phyloP scores from a whole-genome alignment of 2,888 invertebrate species.

The Cheilosia variabilis region DNA sequence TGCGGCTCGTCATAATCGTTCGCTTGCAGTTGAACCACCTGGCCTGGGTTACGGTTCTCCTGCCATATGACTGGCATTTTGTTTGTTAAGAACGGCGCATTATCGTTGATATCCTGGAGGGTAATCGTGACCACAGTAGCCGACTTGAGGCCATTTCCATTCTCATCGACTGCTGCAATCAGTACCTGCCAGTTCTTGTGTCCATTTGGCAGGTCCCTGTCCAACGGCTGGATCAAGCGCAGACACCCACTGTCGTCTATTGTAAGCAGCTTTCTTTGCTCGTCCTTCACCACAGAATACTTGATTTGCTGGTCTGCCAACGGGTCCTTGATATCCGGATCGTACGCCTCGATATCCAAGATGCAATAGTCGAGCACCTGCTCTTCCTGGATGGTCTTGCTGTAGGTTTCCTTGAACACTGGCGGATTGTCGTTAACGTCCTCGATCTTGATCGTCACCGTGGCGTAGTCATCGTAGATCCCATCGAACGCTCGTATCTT shows the following conservation, averaged over 20 bases:
- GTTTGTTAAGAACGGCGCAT: conserved; percentile 93
- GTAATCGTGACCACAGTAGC: conserved; percentile 88
- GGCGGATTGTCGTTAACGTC: conserved; percentile 98
- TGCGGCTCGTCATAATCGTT: conserved; percentile 92
- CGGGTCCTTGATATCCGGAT: conserved; percentile 92
- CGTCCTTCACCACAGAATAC: conserved; percentile 89
- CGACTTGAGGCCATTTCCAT: conserved; percentile 87
- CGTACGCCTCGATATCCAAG: conserved; percentile 89
- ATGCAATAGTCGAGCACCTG: conserved; percentile 88
- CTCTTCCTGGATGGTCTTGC: conserved; percentile 91
- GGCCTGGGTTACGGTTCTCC: conserved; percentile 90
- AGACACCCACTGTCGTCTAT: conserved; percentile 92
- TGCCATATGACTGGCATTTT: conserved; percentile 92
- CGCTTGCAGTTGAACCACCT: conserved; percentile 89
- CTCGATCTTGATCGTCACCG: conserved; percentile 92
- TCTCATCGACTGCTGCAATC: conserved; percentile 90
- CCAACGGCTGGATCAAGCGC: conserved; percentile 87
- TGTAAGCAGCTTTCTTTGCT: conserved; percentile 88
- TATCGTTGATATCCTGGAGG: conserved; percentile 95
- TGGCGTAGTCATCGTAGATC: conserved; percentile 91
- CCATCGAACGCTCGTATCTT: conserved; percentile 94
- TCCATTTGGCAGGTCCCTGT: conserved; percentile 95
- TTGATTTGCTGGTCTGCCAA: conserved; percentile 90
- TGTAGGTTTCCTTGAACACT: conserved; percentile 89
- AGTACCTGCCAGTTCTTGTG: conserved; percentile 91